Evolutionary conservation across 2,113 vertebrate species (phyloP).

Genomic region (Crypturellus undulatus): DNA sequence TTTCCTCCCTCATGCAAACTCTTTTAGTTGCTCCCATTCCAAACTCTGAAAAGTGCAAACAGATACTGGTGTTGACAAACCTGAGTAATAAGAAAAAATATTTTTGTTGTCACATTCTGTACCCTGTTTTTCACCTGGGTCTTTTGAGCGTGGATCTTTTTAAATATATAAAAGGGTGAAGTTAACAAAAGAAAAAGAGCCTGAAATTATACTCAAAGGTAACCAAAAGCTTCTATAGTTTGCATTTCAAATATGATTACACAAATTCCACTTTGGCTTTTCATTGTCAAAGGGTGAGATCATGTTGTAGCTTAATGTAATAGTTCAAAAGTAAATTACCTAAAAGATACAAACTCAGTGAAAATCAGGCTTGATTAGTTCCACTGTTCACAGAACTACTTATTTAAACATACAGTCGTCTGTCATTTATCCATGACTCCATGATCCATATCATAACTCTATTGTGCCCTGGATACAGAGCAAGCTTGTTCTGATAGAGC

Average conservation of each 20-base stretch:
- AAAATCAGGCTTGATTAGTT: neutral
- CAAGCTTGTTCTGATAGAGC: neutral
- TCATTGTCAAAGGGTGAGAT: neutral
- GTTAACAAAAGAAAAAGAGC: neutral
- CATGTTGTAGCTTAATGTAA: neutral
- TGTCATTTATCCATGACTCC: neutral
- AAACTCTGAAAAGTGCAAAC: neutral
- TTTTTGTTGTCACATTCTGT: neutral
- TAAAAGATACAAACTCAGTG: neutral
- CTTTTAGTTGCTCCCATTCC: neutral
- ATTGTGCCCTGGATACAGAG: neutral
- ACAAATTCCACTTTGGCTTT: neutral
- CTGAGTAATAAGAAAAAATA: neutral
- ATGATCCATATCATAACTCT: neutral
- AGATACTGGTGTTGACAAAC: neutral
- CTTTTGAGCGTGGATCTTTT: neutral
- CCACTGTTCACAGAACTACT: neutral
- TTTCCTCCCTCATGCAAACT: constrained; percentile 17
- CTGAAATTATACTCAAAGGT: neutral
- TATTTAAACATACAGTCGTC: neutral
- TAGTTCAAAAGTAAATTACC: neutral
- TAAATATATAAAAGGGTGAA: neutral
- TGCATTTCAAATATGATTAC: neutral
- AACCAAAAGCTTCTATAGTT: neutral
- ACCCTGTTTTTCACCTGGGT: neutral